Evolutionary conservation across 2,888 invertebrate genomes (phyloP).

Genomic region (Ichneumoninae sp.): DNA sequence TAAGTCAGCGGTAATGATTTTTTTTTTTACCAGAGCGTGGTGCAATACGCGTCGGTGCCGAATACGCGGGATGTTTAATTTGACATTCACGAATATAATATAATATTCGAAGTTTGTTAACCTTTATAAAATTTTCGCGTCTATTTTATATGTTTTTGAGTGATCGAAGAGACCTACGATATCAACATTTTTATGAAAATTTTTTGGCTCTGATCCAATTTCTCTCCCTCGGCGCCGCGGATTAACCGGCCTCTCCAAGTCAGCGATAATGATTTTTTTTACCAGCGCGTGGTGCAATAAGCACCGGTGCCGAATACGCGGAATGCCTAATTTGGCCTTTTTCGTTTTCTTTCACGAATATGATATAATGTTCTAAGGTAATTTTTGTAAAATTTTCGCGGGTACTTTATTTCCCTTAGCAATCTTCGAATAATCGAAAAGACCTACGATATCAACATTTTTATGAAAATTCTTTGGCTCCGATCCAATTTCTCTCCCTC

Average conservation of each 20-base stretch:
- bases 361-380: not conserved
- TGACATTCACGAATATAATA: not conserved
- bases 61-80: not conserved
- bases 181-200: not conserved
- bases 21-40: constrained; percentile 4
- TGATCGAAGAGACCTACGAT: too few relatives aligned
- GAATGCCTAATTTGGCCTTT: not conserved
- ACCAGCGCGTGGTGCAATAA: not conserved
- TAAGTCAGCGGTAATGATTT: not conserved
- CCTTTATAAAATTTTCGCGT: too few relatives aligned
- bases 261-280: constrained; percentile 3
- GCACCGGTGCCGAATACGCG: not conserved
- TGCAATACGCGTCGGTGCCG: not conserved
- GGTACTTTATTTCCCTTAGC: too few relatives aligned
- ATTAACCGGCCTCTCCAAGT: not conserved
- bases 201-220: not conserved
- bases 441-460: not conserved
- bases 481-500: not conserved
- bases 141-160: too few relatives aligned
- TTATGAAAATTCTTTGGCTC: too few relatives aligned
- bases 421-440: not conserved
- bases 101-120: too few relatives aligned
- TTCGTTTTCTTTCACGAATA: not conserved
- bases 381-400: too few relatives aligned
- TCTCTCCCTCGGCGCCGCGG: not conserved